A percentile compares a stretch with the other conserved stretches of the same genome.
Conservation (phyloP, 2,888 invertebrate species). For the Antitype chi region DNA sequence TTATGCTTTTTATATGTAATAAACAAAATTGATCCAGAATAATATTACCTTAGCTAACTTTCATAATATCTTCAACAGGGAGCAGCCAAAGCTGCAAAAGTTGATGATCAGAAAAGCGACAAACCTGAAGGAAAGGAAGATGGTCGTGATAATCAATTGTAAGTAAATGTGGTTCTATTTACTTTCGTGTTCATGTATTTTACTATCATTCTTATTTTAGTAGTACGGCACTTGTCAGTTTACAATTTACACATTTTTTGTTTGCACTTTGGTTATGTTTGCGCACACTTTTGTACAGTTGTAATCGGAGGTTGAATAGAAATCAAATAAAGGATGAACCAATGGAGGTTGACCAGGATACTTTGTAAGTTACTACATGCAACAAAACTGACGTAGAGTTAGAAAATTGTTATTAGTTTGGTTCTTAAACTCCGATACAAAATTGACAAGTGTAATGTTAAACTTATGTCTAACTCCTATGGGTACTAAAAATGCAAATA, state of each 20-base stretch:
- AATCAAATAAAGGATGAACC: conserved; percentile 44
- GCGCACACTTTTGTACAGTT: conserved; percentile 53
- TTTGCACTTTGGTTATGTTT: conserved; percentile 38
- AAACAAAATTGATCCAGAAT: background rate
- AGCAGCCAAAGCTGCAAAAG: conserved; percentile 75
- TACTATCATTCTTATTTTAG: conserved; percentile 6
- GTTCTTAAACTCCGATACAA: no score
- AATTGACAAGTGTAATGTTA: no score
- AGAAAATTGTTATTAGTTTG: background rate
- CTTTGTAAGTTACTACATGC: conserved; percentile 42
- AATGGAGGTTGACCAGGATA: conserved; percentile 37
- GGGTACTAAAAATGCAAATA: no score
- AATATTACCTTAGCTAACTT: background rate
- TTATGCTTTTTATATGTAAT: background rate
- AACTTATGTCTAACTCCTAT: no score
- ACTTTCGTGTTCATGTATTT: background rate
- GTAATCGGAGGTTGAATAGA: conserved; percentile 42
- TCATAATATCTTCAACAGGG: conserved; percentile 15
- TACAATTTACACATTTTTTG: background rate
- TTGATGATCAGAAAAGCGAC: conserved; percentile 83
- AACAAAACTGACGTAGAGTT: conserved; percentile 17
- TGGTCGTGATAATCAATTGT: conserved; percentile 95
- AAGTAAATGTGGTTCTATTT: conserved; percentile 74
- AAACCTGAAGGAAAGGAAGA: conserved; percentile 92
- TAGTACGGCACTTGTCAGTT: background rate